These are phyloP conservation scores for Lophotis ruficrista DNA, from an alignment of 2,113 vertebrate genomes.

Conservation along the genomic window DNA sequence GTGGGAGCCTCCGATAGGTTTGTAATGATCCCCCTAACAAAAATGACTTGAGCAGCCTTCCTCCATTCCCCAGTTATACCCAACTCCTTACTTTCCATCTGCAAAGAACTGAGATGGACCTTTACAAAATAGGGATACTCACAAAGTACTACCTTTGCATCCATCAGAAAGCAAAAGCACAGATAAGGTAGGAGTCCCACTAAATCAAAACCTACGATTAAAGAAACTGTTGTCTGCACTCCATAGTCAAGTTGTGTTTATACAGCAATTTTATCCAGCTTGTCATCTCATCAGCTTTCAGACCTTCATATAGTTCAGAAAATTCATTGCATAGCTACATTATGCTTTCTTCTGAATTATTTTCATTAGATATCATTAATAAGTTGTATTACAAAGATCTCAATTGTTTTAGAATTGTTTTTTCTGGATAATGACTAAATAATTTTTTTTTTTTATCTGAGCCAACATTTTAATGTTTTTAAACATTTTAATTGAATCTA, in stretches of 20 bases:
- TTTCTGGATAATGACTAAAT: background rate
- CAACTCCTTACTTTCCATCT: background rate
- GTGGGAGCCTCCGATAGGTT: accelerated
- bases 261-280: background rate
- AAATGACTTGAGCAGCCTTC: background rate
- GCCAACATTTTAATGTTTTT: background rate
- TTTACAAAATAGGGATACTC: background rate
- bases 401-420: background rate
- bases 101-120: background rate
- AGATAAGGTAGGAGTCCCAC: background rate
- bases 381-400: background rate
- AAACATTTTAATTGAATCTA: background rate
- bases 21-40: background rate
- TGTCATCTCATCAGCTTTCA: background rate
- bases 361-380: background rate
- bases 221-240: background rate
- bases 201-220: background rate
- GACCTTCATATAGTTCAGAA: background rate
- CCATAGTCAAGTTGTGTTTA: background rate
- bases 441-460: no score
- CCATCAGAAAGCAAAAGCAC: background rate
- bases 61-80: background rate
- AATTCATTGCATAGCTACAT: background rate
- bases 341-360: background rate
- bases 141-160: background rate